Evolutionary conservation across 1,140 invertebrate genomes (phyloP).

Genomic region (Bursaphelenchus mucronatus): DNA sequence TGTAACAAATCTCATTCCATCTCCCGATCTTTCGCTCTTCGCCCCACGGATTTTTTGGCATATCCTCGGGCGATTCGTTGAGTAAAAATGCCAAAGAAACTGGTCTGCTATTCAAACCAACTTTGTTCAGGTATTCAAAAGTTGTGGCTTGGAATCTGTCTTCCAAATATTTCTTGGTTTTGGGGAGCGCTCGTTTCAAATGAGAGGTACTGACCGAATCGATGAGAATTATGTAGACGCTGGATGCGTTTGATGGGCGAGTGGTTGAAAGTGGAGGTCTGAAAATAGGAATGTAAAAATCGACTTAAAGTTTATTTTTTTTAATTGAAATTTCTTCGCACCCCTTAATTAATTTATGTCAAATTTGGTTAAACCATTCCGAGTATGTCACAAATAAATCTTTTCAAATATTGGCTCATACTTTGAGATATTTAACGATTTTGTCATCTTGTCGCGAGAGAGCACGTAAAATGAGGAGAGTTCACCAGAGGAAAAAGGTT

Average conservation of each 20-base stretch:
- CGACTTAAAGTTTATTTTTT: too few species aligned
- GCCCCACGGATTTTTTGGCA: background rate
- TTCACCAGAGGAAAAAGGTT: too few species aligned
- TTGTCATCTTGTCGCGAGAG: too few species aligned
- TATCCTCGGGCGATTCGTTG: background rate
- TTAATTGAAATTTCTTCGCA: too few species aligned
- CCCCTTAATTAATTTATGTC: too few species aligned
- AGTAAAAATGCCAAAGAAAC: background rate
- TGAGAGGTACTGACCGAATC: conserved; percentile 10
- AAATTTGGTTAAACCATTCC: too few species aligned
- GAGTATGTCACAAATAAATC: too few species aligned
- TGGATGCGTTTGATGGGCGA: background rate
- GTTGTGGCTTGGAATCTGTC: background rate
- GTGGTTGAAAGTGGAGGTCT: too few species aligned
- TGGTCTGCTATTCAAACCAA: conserved; percentile 10
- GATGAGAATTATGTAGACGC: conserved; percentile 12
- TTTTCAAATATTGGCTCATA: too few species aligned
- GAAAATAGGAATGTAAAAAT: too few species aligned
- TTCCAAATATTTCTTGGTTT: background rate
- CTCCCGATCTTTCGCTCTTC: background rate
- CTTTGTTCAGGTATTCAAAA: conserved; percentile 13
- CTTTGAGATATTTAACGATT: too few species aligned
- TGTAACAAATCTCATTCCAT: background rate
- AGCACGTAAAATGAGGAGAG: too few species aligned
- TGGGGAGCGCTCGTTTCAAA: conserved; percentile 5